Evolutionary conservation across 2,797 vertebrate genomes (phyloP), one percentile per base, ranked within the genome.

Genomic region (Danio jaintianensis): DNA sequence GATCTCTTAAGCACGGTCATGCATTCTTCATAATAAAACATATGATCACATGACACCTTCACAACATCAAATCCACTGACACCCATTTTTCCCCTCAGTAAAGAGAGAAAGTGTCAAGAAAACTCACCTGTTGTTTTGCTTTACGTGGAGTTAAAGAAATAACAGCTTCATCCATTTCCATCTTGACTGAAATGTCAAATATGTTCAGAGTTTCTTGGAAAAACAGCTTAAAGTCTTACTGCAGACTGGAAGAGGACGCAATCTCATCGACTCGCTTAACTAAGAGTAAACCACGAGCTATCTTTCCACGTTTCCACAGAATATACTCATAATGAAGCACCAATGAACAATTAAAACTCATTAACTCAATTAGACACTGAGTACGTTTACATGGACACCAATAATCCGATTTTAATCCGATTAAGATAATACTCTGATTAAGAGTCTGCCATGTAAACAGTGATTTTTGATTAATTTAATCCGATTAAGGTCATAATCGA

Each of bases 71-170:
- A 20, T 59, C 16, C 67, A 78, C 66, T 70, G 66, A 70, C 56
- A 78, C 58, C 55, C 18, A 81, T 75, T 79, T 64, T 45, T 29
- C 18, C 53, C 74, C 63, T 61, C 52, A 68, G 43, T 73, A 75
- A 74, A 79, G 79, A 79, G 42, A 84, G 52, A 79, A 82, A 62
- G 58, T 75, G 63, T 38, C n/a, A 3, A 61, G 42, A 81, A 80
- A 73, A 58, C 78, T 85, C 84, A 86, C 84, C 85, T 83, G 79
- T 78, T 81, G 40, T 62, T 63, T 71, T 70, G 50, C 43, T 77
- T 64, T 69, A 59, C 66, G 53, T 52, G 56, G n/a, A 13, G 64
- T 48, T 77, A 80, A 71, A 84, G 76, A 52, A 56, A 78, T 45
- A 59, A 42, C 7, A 43, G 77, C 59, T 59, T 20, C 40, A 70